Evolutionary conservation across 2,113 vertebrate genomes (phyloP).

Genomic region (Perca flavescens): DNA sequence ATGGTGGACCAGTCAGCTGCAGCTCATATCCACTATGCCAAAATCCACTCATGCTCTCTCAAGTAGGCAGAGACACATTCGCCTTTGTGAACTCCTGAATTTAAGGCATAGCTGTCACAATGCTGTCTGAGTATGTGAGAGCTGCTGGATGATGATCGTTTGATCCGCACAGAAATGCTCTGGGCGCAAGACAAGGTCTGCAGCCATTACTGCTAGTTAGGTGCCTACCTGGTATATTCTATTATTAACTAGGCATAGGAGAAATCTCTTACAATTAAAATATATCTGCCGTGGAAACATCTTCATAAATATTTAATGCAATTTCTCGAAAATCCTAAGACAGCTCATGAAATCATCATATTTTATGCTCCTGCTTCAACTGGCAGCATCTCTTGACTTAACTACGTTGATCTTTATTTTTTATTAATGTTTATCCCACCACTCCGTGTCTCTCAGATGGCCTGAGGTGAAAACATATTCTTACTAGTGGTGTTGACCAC

Average conservation of each 20-base stretch:
- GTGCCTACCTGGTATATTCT: conserved; percentile 53
- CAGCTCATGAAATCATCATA: conserved; percentile 67
- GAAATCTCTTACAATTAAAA: conserved; percentile 67
- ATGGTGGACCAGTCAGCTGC: conserved; percentile 65
- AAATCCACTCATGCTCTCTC: conserved; percentile 54
- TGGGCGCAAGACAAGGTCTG: conserved; percentile 60
- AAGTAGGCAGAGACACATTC: conserved; percentile 62
- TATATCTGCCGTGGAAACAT: conserved; percentile 42
- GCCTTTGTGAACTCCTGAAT: conserved; percentile 61
- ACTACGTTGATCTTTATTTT: conserved; percentile 25
- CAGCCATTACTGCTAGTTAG: conserved; percentile 53
- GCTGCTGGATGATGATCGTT: conserved; percentile 52
- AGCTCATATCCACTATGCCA: conserved; percentile 54
- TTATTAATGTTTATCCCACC: conserved; percentile 9
- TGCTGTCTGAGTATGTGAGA: conserved; percentile 28
- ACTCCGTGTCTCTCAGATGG: background rate
- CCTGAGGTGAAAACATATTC: conserved; percentile 24
- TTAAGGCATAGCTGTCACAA: conserved; percentile 65
- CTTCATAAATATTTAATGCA: conserved; percentile 71
- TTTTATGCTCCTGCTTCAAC: conserved; percentile 45
- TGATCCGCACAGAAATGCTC: conserved; percentile 65
- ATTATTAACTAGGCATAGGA: conserved; percentile 70
- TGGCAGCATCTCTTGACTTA: conserved; percentile 24
- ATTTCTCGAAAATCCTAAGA: conserved; percentile 40
- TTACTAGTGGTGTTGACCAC: background rate